A percentile compares a stretch with the other conserved stretches of the same genome.
phyloP scores from a whole-genome alignment of 1,140 invertebrate species.

The Ceratina japonica region DNA sequence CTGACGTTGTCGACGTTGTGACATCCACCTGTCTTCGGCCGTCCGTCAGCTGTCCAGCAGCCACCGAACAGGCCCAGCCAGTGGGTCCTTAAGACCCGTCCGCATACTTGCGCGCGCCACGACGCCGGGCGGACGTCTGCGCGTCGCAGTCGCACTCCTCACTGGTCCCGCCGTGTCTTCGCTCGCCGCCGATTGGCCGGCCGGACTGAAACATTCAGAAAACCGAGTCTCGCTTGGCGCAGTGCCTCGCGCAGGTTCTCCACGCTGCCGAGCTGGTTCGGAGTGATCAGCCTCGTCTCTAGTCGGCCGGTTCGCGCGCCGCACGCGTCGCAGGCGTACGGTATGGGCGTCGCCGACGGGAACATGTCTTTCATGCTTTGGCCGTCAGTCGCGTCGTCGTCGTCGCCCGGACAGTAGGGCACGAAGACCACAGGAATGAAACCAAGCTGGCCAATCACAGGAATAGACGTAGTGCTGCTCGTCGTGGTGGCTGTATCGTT shows the following conservation, averaged over 20 bases:
- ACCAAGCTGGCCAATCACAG: slow-evolving; percentile 73
- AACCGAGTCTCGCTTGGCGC: slow-evolving; percentile 64
- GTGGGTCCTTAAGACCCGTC: slow-evolving; percentile 17
- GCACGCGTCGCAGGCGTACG: slow-evolving; percentile 70
- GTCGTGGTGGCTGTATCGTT: slow-evolving; percentile 52
- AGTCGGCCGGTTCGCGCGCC: slow-evolving; percentile 38
- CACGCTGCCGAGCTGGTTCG: slow-evolving; percentile 64
- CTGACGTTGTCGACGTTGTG: too few relatives aligned
- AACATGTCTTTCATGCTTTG: slow-evolving; percentile 80
- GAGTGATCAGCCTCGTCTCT: slow-evolving; percentile 53
- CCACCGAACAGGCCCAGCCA: slow-evolving; percentile 54
- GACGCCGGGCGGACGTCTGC: slow-evolving; percentile 5
- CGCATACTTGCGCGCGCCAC: neutral
- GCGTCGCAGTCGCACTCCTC: slow-evolving; percentile 39
- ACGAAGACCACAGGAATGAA: slow-evolving; percentile 82
- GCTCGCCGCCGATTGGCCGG: slow-evolving; percentile 40
- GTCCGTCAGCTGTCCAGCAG: slow-evolving; percentile 66
- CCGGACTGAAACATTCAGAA: slow-evolving; percentile 66
- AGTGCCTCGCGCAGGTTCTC: slow-evolving; percentile 61
- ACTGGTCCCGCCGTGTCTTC: slow-evolving; percentile 49
- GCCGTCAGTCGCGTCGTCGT: slow-evolving; percentile 72
- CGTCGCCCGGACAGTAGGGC: slow-evolving; percentile 80
- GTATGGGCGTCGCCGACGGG: slow-evolving; percentile 80
- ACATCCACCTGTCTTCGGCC: slow-evolving; percentile 32
- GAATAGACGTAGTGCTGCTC: slow-evolving; percentile 49